Percentiles rank a stretch among this genome's conserved stretches.
phyloP scores from a whole-genome alignment of 1,140 invertebrate genomes.

The Campodea augens region DNA sequence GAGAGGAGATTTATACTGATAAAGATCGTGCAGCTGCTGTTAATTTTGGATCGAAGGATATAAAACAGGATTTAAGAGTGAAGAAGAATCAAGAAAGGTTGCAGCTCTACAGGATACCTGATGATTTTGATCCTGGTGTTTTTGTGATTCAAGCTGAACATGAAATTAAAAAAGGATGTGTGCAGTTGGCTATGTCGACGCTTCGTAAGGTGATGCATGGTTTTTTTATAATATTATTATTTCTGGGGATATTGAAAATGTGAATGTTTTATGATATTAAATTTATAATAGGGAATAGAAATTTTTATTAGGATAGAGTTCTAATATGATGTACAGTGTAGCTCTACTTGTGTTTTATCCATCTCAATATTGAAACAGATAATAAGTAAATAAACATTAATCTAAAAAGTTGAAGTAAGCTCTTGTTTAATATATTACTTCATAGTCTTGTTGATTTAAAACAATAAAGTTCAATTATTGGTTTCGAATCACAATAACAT shows the following conservation, averaged over 20 bases:
- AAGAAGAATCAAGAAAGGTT: slow-evolving; percentile 59
- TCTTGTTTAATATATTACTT: too few species aligned
- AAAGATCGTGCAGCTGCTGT: slow-evolving; percentile 76
- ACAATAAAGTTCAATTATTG: too few species aligned
- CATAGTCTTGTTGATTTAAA: too few species aligned
- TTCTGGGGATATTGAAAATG: background rate
- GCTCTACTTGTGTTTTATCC: too few species aligned
- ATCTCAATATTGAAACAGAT: too few species aligned
- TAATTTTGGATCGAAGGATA: slow-evolving; percentile 59
- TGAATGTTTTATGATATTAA: too few species aligned
- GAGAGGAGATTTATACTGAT: slow-evolving; percentile 68
- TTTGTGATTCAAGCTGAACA: slow-evolving; percentile 22
- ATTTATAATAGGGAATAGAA: too few species aligned
- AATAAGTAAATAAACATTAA: too few species aligned
- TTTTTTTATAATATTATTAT: background rate
- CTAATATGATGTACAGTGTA: too few species aligned
- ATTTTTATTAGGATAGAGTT: too few species aligned
- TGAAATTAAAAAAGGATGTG: slow-evolving; percentile 33
- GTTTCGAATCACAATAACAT: too few species aligned
- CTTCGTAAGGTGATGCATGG: background rate
- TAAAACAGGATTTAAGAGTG: slow-evolving; percentile 60
- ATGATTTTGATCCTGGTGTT: slow-evolving; percentile 52
- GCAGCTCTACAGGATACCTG: slow-evolving; percentile 46
- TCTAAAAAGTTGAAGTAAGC: too few species aligned
- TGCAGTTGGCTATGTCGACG: slow-evolving; percentile 46